These are phyloP conservation scores for Chloropsis cyanopogon DNA, from an alignment of 2,113 vertebrate species.

Conservation along the genomic window DNA sequence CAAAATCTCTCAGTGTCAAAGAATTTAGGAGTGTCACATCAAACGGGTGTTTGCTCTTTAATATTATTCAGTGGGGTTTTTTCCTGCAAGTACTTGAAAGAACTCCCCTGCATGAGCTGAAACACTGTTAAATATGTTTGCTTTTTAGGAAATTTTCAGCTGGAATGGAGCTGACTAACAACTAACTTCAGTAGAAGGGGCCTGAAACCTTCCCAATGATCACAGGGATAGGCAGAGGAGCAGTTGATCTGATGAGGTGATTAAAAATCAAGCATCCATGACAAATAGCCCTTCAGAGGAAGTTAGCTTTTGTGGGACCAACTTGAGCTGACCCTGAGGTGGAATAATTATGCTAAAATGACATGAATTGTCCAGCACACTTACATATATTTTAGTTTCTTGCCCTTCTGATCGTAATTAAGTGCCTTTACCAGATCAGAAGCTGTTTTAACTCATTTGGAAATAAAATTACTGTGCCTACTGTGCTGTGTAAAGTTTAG, in stretches of 20 bases:
- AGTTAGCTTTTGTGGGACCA: constrained; percentile 37
- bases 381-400: constrained; percentile 43
- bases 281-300: constrained; percentile 57
- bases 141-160: background rate
- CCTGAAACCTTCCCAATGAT: background rate
- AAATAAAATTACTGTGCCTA: constrained; percentile 53
- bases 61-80: background rate
- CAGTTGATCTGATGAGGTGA: constrained; percentile 44
- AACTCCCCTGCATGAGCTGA: background rate
- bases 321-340: constrained; percentile 48
- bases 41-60: background rate
- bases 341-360: constrained; percentile 35
- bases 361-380: background rate
- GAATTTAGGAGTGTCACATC: background rate
- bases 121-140: background rate
- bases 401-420: constrained; percentile 36
- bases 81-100: background rate
- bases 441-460: constrained; percentile 47
- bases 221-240: constrained; percentile 12
- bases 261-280: constrained; percentile 53
- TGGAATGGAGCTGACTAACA: background rate
- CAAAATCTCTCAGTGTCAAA: background rate
- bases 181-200: background rate
- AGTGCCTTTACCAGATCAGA: constrained; percentile 47
- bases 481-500: constrained; percentile 35